A percentile compares a stretch with the other conserved stretches of the same genome.
These are phyloP conservation scores for Pygoscelis adeliae DNA, from an alignment of 2,113 vertebrate species.

Conservation along the genomic window DNA sequence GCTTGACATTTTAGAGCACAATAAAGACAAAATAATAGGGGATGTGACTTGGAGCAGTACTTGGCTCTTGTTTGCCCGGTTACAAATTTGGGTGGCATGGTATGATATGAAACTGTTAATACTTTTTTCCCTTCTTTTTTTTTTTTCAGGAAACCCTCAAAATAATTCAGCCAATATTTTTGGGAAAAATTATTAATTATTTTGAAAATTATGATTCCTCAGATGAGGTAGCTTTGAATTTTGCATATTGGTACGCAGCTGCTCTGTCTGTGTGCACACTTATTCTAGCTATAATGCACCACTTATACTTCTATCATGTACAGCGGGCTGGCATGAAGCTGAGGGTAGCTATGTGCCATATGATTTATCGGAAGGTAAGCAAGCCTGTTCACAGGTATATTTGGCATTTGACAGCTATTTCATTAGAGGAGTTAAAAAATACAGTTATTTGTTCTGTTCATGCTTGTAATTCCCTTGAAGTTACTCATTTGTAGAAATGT, in stretches of 20 bases:
- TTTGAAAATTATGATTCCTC: conserved; percentile 79
- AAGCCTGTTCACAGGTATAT: neutral
- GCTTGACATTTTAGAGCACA: neutral
- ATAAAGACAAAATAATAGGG: neutral
- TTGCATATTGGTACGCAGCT: conserved; percentile 74
- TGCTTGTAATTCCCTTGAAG: neutral
- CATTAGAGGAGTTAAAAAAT: neutral
- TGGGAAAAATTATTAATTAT: conserved; percentile 85
- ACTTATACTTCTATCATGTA: conserved; percentile 89
- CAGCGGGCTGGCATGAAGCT: conserved; percentile 89
- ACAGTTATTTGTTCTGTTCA: neutral
- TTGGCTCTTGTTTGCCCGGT: neutral
- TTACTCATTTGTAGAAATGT: neutral
- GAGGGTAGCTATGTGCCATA: conserved; percentile 91
- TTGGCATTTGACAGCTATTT: neutral
- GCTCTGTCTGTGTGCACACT: conserved; percentile 79
- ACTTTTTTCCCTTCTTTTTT: neutral
- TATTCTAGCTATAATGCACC: conserved; percentile 80
- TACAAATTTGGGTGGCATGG: neutral
- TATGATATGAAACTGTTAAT: neutral
- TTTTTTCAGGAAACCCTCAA: conserved; percentile 83
- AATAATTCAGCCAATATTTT: conserved; percentile 85
- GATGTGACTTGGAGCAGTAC: neutral
- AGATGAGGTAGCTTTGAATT: conserved; percentile 35
- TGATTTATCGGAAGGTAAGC: conserved; percentile 93